A percentile compares a stretch with the other conserved stretches of the same genome.
Evolutionary conservation across 1,140 invertebrate species (phyloP).

Genomic region (Probaryconus sp.): DNA sequence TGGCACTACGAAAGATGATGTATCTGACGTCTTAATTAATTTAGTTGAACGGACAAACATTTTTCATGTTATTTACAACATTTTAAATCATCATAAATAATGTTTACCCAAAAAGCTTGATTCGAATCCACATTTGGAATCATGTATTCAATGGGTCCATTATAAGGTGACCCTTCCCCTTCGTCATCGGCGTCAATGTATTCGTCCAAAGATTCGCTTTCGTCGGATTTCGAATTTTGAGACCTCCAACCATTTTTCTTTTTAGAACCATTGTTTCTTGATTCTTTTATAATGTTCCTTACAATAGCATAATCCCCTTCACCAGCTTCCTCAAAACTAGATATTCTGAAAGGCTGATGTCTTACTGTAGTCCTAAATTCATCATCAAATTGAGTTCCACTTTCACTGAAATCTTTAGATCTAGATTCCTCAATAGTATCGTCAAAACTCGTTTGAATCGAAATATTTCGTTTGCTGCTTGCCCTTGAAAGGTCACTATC

Average conservation of each 20-base stretch:
- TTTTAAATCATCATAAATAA: constrained; percentile 23
- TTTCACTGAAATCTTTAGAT: background rate
- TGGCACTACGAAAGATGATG: too few species aligned
- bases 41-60: too few species aligned
- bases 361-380: constrained; percentile 35
- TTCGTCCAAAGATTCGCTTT: constrained; percentile 68
- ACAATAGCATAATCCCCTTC: constrained; percentile 63
- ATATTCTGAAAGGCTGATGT: constrained; percentile 58
- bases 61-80: background rate
- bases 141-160: constrained; percentile 67
- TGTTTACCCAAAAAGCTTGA: constrained; percentile 76
- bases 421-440: constrained; percentile 41
- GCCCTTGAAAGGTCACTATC: constrained; percentile 65
- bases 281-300: constrained; percentile 41
- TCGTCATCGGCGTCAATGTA: constrained; percentile 72
- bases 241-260: constrained; percentile 16
- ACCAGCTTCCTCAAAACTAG: constrained; percentile 67
- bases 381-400: too few species aligned
- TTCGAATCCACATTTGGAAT: constrained; percentile 68
- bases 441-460: constrained; percentile 74
- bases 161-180: constrained; percentile 33
- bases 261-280: constrained; percentile 11
- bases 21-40: too few species aligned
- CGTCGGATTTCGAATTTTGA: constrained; percentile 44
- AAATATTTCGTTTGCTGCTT: constrained; percentile 68